phyloP scores from a whole-genome alignment of 2,113 vertebrate genomes.

The Phalacrocorax pelagicus region DNA sequence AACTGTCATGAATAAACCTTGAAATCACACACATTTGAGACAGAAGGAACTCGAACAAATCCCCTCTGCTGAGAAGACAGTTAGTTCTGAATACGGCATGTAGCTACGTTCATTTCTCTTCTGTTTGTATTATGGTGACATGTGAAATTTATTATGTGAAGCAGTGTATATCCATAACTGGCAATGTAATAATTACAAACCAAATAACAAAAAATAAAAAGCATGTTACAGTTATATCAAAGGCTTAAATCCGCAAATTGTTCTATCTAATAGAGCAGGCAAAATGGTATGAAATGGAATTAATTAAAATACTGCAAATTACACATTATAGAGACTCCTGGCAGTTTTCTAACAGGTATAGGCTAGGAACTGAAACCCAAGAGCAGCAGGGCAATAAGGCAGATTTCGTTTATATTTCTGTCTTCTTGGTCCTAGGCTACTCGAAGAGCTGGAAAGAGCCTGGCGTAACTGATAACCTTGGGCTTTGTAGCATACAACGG shows the following conservation, averaged over 20 bases:
- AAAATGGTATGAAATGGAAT: background rate
- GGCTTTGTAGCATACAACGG: background rate
- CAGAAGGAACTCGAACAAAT: constrained; percentile 16
- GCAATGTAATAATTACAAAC: background rate
- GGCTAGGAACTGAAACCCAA: background rate
- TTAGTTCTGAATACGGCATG: background rate
- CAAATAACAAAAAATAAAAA: background rate
- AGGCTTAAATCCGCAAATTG: background rate
- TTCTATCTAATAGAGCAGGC: background rate
- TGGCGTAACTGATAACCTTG: background rate
- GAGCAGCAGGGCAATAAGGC: background rate
- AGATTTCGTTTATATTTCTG: background rate
- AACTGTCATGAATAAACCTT: constrained; percentile 29
- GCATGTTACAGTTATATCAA: background rate
- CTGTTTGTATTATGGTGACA: background rate
- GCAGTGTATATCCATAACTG: background rate
- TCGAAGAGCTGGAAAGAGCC: background rate
- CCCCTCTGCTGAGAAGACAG: background rate
- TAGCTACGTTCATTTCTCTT: background rate
- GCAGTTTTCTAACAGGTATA: background rate
- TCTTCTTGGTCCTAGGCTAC: background rate
- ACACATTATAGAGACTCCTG: background rate
- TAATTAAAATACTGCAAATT: background rate
- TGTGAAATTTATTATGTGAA: background rate
- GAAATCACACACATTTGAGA: constrained; percentile 20